Evolutionary conservation across 1,140 invertebrate species (phyloP).

Genomic region (Calliphora vicina): DNA sequence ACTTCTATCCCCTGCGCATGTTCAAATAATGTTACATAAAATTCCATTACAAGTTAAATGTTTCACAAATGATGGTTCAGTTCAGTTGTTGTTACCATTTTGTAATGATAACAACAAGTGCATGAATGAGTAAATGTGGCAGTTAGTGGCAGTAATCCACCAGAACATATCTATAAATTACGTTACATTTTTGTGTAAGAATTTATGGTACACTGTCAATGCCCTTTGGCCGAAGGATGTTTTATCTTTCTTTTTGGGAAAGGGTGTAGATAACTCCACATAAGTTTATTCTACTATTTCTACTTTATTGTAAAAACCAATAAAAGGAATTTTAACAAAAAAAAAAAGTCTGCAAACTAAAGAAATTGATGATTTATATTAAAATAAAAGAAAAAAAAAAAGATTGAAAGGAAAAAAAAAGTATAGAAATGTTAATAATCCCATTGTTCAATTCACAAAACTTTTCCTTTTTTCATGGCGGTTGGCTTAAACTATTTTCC

Average conservation of each 20-base stretch:
- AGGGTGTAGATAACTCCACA: background rate
- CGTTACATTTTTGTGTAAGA: background rate
- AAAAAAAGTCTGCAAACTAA: background rate
- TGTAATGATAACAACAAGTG: background rate
- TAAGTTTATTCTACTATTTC: background rate
- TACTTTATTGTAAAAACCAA: no score
- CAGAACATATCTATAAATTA: background rate
- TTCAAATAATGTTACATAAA: background rate
- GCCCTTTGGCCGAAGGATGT: background rate
- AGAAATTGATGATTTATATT: background rate
- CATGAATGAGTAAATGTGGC: background rate
- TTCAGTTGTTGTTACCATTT: background rate
- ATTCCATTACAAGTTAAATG: background rate
- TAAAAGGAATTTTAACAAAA: background rate
- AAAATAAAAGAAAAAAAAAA: no score
- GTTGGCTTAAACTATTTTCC: background rate
- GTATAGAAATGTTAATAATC: background rate
- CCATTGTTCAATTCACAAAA: background rate
- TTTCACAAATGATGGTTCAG: background rate
- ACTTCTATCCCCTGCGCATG: background rate
- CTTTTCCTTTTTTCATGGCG: background rate
- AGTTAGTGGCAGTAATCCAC: background rate
- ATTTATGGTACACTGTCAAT: background rate
- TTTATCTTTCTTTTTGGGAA: background rate
- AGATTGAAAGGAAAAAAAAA: background rate